Percentiles rank a stretch among this genome's conserved stretches.
phyloP scores from a whole-genome alignment of 2,797 vertebrate species.

The Ctenosaura bakeri region DNA sequence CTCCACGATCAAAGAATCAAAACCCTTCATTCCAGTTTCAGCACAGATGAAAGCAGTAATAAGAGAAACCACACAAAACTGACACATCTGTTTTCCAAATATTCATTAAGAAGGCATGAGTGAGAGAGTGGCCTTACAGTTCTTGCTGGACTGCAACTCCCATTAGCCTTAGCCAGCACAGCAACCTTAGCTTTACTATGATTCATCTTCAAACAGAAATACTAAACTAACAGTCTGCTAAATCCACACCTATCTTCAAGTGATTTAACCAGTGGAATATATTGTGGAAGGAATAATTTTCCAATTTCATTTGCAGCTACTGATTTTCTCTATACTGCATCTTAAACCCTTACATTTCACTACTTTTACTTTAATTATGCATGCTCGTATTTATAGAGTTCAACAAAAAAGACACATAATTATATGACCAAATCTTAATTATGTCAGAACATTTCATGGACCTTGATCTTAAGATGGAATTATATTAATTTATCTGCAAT shows the following conservation, averaged over 20 bases:
- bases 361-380: not conserved
- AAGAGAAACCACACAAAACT: not conserved
- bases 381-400: not conserved
- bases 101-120: not conserved
- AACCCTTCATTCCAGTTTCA: not conserved
- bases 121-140: not conserved
- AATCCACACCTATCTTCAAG: not conserved
- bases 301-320: not conserved
- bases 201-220: not conserved
- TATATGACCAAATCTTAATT: not conserved
- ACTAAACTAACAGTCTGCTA: not conserved
- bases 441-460: not conserved
- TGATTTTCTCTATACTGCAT: not conserved
- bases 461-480: not conserved
- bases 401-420: not conserved
- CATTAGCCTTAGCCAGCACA: not conserved
- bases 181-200: not conserved
- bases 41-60: not conserved
- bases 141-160: not conserved
- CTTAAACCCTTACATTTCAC: not conserved
- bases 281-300: not conserved
- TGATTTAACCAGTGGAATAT: not conserved
- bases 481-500: not conserved
- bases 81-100: not conserved
- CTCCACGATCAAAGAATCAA: not conserved